These are phyloP conservation scores for Nesospiza acunhae DNA, from an alignment of 2,113 vertebrate genomes.

Conservation along the genomic window DNA sequence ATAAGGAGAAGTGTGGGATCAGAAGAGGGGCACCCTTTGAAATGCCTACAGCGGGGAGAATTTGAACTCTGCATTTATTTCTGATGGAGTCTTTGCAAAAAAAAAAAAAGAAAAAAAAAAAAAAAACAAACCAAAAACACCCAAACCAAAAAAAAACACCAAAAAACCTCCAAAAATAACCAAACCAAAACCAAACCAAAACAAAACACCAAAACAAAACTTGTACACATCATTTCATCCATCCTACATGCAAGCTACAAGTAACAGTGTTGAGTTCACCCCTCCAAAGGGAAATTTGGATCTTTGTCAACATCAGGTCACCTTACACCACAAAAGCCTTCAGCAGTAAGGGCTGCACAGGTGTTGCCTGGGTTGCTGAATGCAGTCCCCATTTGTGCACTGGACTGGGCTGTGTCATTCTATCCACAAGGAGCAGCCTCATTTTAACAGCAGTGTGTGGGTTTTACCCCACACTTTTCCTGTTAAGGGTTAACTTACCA, in stretches of 20 bases:
- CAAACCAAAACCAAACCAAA: too few species aligned
- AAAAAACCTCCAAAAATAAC: too few species aligned
- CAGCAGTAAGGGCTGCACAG: neutral
- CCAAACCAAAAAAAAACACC: too few species aligned
- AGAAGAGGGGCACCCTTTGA: neutral
- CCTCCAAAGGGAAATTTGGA: neutral
- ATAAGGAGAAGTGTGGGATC: fast-evolving
- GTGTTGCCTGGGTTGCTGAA: neutral
- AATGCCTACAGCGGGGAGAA: neutral
- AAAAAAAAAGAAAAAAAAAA: too few species aligned
- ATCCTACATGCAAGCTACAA: neutral
- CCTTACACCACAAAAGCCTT: neutral
- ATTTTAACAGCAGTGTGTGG: neutral
- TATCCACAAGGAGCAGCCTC: neutral
- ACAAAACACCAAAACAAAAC: too few species aligned
- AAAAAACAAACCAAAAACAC: too few species aligned
- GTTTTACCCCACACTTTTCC: neutral
- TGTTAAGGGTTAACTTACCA: neutral
- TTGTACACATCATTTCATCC: neutral
- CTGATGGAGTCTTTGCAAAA: neutral
- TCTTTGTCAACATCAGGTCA: neutral
- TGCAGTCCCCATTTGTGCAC: neutral
- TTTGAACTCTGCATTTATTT: neutral
- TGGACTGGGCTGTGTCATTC: neutral
- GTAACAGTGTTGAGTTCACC: neutral